phyloP scores from a whole-genome alignment of 2,113 vertebrate genomes.

The Panthera tigris region DNA sequence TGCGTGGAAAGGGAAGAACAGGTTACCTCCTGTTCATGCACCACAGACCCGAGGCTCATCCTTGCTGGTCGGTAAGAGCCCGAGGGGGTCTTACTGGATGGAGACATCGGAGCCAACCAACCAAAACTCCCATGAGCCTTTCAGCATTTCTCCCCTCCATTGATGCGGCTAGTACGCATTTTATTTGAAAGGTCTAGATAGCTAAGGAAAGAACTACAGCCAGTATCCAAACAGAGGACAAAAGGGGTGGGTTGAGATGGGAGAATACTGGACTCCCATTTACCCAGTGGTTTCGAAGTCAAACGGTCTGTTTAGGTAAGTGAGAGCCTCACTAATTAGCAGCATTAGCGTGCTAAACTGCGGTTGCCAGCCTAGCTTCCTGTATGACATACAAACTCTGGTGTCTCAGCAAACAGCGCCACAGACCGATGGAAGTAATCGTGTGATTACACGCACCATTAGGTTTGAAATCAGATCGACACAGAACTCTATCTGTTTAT shows the following conservation, averaged over 20 bases:
- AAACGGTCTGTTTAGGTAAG: constrained; percentile 37
- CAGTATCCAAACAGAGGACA: neutral
- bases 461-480: constrained; percentile 38
- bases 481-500: constrained; percentile 23
- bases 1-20: constrained; percentile 66
- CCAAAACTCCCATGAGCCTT: neutral
- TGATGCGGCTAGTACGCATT: neutral
- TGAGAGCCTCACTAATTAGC: constrained; percentile 28
- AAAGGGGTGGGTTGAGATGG: neutral
- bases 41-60: neutral
- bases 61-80: neutral
- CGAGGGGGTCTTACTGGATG: neutral
- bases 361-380: constrained; percentile 26
- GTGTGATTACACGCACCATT: constrained; percentile 63
- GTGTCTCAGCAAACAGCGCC: constrained; percentile 50
- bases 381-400: constrained; percentile 16
- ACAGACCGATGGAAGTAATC: constrained; percentile 38
- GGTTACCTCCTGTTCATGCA: neutral
- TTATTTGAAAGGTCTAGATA: neutral
- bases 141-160: neutral
- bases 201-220: neutral
- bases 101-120: neutral
- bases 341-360: neutral
- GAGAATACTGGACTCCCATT: neutral
- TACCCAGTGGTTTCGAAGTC: constrained; percentile 26